These are phyloP conservation scores for Entomyzon cyanotis DNA, from an alignment of 2,113 vertebrate genomes.

Conservation along the genomic window DNA sequence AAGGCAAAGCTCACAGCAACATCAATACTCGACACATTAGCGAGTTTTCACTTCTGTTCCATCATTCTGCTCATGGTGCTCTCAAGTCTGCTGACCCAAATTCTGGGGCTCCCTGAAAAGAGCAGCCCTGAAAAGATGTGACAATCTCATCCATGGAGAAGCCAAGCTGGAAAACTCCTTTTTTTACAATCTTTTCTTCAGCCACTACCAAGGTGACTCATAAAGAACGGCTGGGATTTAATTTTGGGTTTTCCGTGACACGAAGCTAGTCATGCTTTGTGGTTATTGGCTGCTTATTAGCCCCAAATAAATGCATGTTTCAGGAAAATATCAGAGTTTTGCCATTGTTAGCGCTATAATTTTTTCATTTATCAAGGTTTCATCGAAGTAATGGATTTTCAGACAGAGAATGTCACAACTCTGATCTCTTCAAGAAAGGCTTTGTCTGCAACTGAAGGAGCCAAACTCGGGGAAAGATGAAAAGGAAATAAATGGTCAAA, in stretches of 20 bases:
- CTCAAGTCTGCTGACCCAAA: not conserved
- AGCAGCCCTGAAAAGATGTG: not conserved
- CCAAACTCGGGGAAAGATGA: not conserved
- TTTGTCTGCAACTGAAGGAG: not conserved
- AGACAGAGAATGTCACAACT: not conserved
- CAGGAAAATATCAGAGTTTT: not conserved
- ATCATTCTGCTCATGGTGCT: not conserved
- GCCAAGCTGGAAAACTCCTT: not conserved
- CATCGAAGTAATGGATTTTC: not conserved
- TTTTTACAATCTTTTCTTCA: not conserved
- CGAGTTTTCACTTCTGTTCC: conserved; percentile 9
- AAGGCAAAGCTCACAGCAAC: not conserved
- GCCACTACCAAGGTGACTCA: not conserved
- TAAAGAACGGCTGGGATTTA: not conserved
- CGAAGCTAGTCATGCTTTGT: not conserved
- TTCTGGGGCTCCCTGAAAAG: not conserved
- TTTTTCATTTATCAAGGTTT: not conserved
- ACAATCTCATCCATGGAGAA: not conserved
- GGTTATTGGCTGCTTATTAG: not conserved
- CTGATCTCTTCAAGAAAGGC: not conserved
- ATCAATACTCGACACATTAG: not conserved
- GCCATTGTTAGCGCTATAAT: not conserved
- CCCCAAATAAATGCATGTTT: not conserved
- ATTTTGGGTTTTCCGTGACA: not conserved
- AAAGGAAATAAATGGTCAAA: not conserved